Evolutionary conservation across 2,113 vertebrate species (phyloP).

Genomic region (Catharus minimus): DNA sequence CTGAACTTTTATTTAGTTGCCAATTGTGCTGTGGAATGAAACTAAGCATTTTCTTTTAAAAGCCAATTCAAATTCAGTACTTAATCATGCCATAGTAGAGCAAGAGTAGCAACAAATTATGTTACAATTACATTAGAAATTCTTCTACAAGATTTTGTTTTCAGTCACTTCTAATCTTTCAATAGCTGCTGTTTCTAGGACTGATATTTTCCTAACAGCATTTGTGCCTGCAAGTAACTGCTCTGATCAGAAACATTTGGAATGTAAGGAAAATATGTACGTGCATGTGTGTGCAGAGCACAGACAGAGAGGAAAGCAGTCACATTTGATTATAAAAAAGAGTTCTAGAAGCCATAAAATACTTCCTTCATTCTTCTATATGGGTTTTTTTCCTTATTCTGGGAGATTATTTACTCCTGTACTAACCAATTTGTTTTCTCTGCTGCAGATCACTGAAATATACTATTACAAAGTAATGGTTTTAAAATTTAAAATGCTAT

Average conservation of each 20-base stretch:
- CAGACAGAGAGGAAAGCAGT: neutral
- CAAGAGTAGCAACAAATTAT: constrained; percentile 43
- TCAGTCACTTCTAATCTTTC: constrained; percentile 34
- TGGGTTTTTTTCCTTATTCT: neutral
- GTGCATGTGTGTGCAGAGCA: neutral
- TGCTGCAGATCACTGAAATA: neutral
- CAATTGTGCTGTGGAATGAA: constrained; percentile 40
- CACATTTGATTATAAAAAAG: neutral
- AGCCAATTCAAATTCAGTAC: constrained; percentile 42
- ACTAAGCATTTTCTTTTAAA: constrained; percentile 49
- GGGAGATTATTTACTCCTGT: neutral
- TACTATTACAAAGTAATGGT: neutral
- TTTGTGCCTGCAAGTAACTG: neutral
- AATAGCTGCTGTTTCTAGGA: neutral
- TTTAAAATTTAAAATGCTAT: neutral
- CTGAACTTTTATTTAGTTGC: constrained; percentile 62
- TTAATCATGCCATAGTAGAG: constrained; percentile 20
- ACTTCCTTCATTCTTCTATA: neutral
- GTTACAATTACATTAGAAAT: constrained; percentile 45
- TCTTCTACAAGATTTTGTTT: constrained; percentile 40
- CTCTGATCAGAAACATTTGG: constrained; percentile 1
- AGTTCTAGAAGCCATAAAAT: neutral
- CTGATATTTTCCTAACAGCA: constrained; percentile 3
- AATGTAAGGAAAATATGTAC: neutral
- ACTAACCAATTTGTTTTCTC: neutral